Base-by-base conservation (phyloP, 2,113 vertebrate genomes). In the Ceratotherium simum region DNA sequence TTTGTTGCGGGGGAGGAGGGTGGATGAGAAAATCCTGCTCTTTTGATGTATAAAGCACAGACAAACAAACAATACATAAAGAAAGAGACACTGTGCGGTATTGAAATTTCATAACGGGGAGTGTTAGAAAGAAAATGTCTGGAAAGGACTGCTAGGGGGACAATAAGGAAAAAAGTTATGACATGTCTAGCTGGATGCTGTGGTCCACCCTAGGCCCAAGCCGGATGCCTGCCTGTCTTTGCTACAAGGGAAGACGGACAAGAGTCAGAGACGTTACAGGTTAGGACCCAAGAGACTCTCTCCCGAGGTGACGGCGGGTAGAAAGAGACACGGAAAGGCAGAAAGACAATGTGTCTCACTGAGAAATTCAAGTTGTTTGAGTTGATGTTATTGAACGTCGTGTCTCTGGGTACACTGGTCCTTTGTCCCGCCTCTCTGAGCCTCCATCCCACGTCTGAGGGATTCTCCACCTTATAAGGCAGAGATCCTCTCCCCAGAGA, bases 191-290 rank as follows among this genome's bases (percentile, higher is more conserved):
- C 64, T 51, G 70, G 76, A 2, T 2, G 10, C 29, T 31, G 10
- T 20, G 11, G 48, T 93, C 18, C 18, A 3, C 54, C 31, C 67
- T 5, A 25, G n/a, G 3, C 8, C 8, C 2, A 8, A 16, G 33
- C 51, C 12, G 3, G 27, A 62, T 6, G 51, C 31, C 25, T 25
- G 72, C 11, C 17, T 2, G 11, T 62, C 51, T 76, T 16, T 84
- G 46, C 21, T 8, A 16, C 17, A 0, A 4, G 13, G 64, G 7
- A 9, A 6, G 25, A 31, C 3, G 3, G 20, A 20, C n/a, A 8
- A 31, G 78, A 58, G 48, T 36, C 33, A 78, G 33, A 64, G 36
- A 54, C 16, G 23, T 20, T 11, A 8, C 13, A 23, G 3, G 11
- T 17, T 9, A 17, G 25, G 0, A 8, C 48, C 36, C 54, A 29